Evolutionary conservation across 2,888 invertebrate genomes (phyloP), one percentile per base, ranked within the genome.

Genomic region (Desoria tigrina): DNA sequence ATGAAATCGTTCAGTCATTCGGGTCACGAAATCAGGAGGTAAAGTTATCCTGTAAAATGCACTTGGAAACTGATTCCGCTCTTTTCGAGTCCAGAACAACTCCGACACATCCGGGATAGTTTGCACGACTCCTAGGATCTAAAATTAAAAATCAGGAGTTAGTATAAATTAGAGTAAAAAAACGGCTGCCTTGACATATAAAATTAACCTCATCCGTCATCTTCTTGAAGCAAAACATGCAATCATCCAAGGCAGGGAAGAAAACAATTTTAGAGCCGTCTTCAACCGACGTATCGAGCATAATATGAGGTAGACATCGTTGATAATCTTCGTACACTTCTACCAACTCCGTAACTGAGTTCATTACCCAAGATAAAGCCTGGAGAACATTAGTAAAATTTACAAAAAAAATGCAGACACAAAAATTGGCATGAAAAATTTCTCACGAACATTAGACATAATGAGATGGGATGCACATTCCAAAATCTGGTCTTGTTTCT

Each of bases 211-310:
- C 73, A 53, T 74, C 75, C n/a, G 69, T 61, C 7, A 75, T 69
- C 49, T 75, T 75, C 37, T 71, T 71, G 50, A 73, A 51, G 53
- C 71, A 72, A 37, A 66, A 75, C 72, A 75, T 73, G 28, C 71
- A 70, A n/a, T 72, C 74, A 7, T 65, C 63, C 39, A 65, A 59
- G 1, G 64, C 60, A 7, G 75, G 75, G 50, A 66, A 74, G 37
- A 68, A 69, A 7, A 64, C 50, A 11, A 75, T 59, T 42, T 50
- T 28, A 4, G 28, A 42, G 23, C 55, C 63, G 28, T 71, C 73
- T 42, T 74, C 74, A 0, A 75, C 63, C 0, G 72, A 61, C 21
- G 75, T 66, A 23, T 75, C 75, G 21, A 75, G 50, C 14, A 75
- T 50, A 27, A 75, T 66, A 50, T 67, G 60, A 11, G 75, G 75